Base-by-base conservation (phyloP, 2,888 invertebrate genomes). In the Linnaemya vulpina region DNA sequence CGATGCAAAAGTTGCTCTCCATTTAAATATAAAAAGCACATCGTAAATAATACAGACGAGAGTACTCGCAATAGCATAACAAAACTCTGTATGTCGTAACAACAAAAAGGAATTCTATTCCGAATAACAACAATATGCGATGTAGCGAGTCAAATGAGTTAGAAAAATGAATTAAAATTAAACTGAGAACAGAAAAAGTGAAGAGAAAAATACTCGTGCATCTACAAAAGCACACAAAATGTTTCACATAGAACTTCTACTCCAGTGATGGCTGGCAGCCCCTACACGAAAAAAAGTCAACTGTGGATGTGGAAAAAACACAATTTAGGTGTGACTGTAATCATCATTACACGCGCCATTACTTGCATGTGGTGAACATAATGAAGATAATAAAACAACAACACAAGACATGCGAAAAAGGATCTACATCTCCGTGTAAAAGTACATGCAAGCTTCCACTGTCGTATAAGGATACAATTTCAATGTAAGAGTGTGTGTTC, bases 291-390 rank as follows among this genome's bases (percentile, higher is more conserved):
- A 43, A 71, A 77, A 65, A 62, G 20, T 68, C 55, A 55, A 49
- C 43, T 60, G 51, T 53, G 30, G 60, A 38, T 35, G 15, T 63
- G 46, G 51, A 20, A 55, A 83, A 62, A 62, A 62, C 43, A 60
- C 35, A 11, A 22, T 58, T 55, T 75, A 75, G 84, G 75, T 84
- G 79, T 70, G 84, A 84, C 70, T 84, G 84, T 84, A 84, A 79
- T 84, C 79, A 84, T 84, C 84, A 79, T 84, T 84, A 84, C 51
- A 76, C 71, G 80, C 80, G 65, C 73, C 73, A 80, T 84, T 76
- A 80, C 84, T 62, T 80, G 67, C 80, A 84, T 84, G 80, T 81
- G 80, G 80, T 73, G 67, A 84, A 55, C 62, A 84, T 80, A 80
- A 68, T 73, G 62, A 49, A 60, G 74, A 79, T 74, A 67, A 55